Evolutionary conservation across 2,888 invertebrate genomes (phyloP), one percentile per base, ranked within the genome.

Genomic region (Omphaloscelis lunosa): DNA sequence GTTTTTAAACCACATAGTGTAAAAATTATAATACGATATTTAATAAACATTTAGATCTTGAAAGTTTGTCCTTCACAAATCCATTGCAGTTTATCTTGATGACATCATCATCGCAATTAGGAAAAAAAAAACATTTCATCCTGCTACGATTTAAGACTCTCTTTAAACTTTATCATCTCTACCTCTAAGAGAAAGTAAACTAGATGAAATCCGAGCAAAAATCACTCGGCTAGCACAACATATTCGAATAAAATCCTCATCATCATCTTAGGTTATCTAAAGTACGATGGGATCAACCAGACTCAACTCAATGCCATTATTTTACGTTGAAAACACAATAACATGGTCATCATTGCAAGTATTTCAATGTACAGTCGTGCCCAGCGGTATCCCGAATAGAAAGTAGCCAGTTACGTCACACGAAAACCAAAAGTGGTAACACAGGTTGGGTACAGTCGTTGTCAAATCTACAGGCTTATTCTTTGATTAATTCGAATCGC

Each of bases 361-460:
- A 84, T 66, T 79, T 79, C 73, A 86, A 74, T 65, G 81, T 81
- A 79, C 85, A 75, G 61, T 85, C 80, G 74, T 75, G 72, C 66
- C 51, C 41, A 80, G 69, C 53, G 63, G 81, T 74, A 61, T 88
- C 71, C 83, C 79, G 77, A 87, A 85, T 89, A 89, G 89, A 89
- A 91, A 89, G 90, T 85, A 82, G 83, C 70, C 85, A 80, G 71
- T 87, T 86, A 78, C 83, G 78, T 86, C 88, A 89, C 85, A 85
- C 84, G 80, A 92, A 93, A 93, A 93, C 90, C 90, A 93, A 93
- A 92, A 92, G 92, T 92, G 91, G 93, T 84, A 80, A 74, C 81
- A 82, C 88, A 72, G 80, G 87, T 83, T 70, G 6, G 9, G 88
- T 86, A 84, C 86, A 86, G 77, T 80, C 82, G 71, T 53, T 67